These are phyloP conservation scores for Thryonomys swinderianus DNA, from an alignment of 2,113 vertebrate species.

Conservation along the genomic window DNA sequence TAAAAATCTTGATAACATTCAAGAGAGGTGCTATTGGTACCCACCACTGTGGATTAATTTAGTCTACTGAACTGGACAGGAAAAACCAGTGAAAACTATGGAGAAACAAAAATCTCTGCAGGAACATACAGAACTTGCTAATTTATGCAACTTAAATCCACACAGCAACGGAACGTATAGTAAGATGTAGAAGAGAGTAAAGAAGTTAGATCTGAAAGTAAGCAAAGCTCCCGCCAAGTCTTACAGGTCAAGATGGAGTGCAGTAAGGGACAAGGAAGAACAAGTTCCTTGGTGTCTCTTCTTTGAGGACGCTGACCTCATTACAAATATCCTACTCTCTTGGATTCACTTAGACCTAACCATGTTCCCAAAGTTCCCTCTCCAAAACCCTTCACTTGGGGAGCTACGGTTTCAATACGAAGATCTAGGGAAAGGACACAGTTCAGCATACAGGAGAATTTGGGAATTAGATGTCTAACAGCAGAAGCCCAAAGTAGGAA, in stretches of 20 bases:
- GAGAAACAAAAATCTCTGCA: not conserved
- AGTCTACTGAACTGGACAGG: not conserved
- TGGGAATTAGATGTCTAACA: not conserved
- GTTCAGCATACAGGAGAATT: not conserved
- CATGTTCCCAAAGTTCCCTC: not conserved
- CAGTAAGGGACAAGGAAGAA: not conserved
- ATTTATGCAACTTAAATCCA: no score
- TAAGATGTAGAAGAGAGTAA: not conserved
- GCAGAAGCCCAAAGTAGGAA: not conserved
- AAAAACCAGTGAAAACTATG: not conserved
- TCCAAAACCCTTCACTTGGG: not conserved
- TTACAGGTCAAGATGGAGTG: not conserved
- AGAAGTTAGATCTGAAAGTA: not conserved
- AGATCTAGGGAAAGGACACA: not conserved
- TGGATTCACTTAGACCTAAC: not conserved
- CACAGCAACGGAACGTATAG: fast-evolving
- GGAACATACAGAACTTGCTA: not conserved
- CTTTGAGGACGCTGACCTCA: not conserved
- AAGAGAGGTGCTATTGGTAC: not conserved
- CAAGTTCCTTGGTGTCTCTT: not conserved
- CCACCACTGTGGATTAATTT: not conserved
- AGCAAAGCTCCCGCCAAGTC: not conserved
- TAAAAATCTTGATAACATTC: not conserved
- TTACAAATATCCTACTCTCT: no score
- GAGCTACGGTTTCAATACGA: not conserved